Conservation (phyloP, 2,797 vertebrate species). For the Pempheris klunzingeri region DNA sequence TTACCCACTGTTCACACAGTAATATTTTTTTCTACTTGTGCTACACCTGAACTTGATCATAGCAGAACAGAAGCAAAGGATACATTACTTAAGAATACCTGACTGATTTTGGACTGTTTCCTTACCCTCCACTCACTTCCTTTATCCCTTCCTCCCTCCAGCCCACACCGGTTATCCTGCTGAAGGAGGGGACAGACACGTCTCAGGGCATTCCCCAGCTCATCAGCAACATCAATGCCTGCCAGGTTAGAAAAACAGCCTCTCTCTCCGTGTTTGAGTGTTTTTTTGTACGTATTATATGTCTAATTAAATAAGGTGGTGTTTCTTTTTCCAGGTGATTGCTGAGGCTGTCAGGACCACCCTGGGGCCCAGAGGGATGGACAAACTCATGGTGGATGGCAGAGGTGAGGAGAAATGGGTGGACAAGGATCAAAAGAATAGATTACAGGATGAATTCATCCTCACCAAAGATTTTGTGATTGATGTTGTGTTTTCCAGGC, state of each 20-base stretch:
- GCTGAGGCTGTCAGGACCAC: slow-evolving; percentile 97
- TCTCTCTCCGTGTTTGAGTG: background rate
- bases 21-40: background rate
- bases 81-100: background rate
- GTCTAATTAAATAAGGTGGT: background rate
- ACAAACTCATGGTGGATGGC: slow-evolving; percentile 96
- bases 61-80: too few relatives aligned
- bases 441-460: background rate
- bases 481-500: slow-evolving; percentile 81
- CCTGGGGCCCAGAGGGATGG: slow-evolving; percentile 97
- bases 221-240: slow-evolving; percentile 98
- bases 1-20: too few relatives aligned
- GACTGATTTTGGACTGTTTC: background rate
- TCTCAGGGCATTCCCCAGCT: slow-evolving; percentile 98
- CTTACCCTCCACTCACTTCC: too few relatives aligned
- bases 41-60: background rate
- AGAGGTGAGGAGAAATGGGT: slow-evolving; percentile 82
- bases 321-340: slow-evolving; percentile 84
- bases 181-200: slow-evolving; percentile 97
- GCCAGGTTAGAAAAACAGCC: slow-evolving; percentile 82
- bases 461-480: background rate
- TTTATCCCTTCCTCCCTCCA: slow-evolving; percentile 29
- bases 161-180: slow-evolving; percentile 87
- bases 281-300: background rate
- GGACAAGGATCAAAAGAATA: background rate